Evolutionary conservation across 2,797 vertebrate species (phyloP).

Genomic region (Hyperoplus lanceolatus): DNA sequence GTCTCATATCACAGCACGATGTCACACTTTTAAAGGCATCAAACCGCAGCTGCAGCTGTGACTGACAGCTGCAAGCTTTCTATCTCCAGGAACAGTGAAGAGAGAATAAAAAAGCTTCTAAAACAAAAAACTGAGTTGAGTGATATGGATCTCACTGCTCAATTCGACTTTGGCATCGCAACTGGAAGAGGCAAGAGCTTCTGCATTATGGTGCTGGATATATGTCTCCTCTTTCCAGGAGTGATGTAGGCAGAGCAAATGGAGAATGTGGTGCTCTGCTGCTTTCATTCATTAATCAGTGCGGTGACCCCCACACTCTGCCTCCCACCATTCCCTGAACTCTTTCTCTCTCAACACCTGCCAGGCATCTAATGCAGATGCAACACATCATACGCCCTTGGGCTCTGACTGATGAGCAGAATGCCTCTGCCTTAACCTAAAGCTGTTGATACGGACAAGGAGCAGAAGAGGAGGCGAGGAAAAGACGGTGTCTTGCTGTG

Average conservation of each 20-base stretch:
- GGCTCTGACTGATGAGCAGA: slow-evolving; percentile 63
- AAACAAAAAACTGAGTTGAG: slow-evolving; percentile 58
- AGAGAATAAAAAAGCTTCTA: slow-evolving; percentile 12
- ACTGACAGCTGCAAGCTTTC: slow-evolving; percentile 77
- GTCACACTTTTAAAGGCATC: slow-evolving; percentile 76
- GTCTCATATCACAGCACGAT: slow-evolving; percentile 68
- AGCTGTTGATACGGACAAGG: slow-evolving; percentile 41
- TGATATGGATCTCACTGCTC: slow-evolving; percentile 48
- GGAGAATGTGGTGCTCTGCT: slow-evolving; percentile 57
- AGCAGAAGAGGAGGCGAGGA: slow-evolving; percentile 16
- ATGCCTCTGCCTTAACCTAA: slow-evolving; percentile 48
- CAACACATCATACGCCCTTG: slow-evolving; percentile 58
- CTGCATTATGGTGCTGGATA: slow-evolving; percentile 46
- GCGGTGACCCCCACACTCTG: slow-evolving; percentile 56
- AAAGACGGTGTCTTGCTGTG: slow-evolving; percentile 50
- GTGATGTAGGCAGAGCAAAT: slow-evolving; percentile 59
- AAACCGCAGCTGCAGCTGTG: slow-evolving; percentile 63
- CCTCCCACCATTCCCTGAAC: slow-evolving; percentile 56
- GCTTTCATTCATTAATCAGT: slow-evolving; percentile 81
- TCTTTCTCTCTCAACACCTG: slow-evolving; percentile 52
- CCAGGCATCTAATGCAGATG: slow-evolving; percentile 73
- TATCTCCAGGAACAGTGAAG: slow-evolving; percentile 40
- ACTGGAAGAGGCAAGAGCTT: slow-evolving; percentile 32
- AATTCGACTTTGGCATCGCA: slow-evolving; percentile 26
- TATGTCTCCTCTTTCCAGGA: slow-evolving; percentile 44